phyloP scores from a whole-genome alignment of 2,888 invertebrate genomes.

The Trissolcus brochymenae region DNA sequence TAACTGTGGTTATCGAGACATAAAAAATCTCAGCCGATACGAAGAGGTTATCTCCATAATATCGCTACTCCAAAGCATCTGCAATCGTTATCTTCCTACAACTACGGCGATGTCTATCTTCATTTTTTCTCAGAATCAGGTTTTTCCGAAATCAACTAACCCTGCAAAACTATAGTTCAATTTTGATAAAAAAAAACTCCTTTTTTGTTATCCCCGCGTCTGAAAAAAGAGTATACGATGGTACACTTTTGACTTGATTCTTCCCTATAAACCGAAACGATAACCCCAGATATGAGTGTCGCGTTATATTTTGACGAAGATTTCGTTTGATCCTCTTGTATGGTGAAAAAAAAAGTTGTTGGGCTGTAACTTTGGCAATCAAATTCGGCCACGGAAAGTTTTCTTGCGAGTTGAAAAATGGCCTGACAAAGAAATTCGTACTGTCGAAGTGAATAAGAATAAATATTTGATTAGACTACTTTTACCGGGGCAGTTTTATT shows the following conservation, averaged over 20 bases:
- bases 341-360: constrained; percentile 2
- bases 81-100: constrained; percentile 18
- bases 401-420: not conserved
- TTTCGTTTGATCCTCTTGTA: constrained; percentile 19
- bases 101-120: too few species aligned
- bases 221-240: constrained; percentile 23
- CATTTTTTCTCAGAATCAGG: too few species aligned
- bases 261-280: constrained; percentile 32
- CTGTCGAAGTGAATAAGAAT: too few species aligned
- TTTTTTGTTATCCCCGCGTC: not conserved
- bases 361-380: not conserved
- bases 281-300: constrained; percentile 48
- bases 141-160: too few species aligned
- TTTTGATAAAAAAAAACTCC: not conserved
- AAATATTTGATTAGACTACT: too few species aligned
- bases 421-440: not conserved
- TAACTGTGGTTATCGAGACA: constrained; percentile 25
- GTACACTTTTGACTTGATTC: constrained; percentile 29
- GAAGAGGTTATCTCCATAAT: constrained; percentile 34
- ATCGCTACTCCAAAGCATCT: constrained; percentile 17
- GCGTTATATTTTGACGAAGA: constrained; percentile 27
- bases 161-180: not conserved
- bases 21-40: constrained; percentile 31
- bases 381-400: not conserved
- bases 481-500: too few species aligned